A percentile compares a stretch with the other conserved stretches of the same genome.
Conservation (phyloP, 1,140 invertebrate species). For the Drosophila persimilis region DNA sequence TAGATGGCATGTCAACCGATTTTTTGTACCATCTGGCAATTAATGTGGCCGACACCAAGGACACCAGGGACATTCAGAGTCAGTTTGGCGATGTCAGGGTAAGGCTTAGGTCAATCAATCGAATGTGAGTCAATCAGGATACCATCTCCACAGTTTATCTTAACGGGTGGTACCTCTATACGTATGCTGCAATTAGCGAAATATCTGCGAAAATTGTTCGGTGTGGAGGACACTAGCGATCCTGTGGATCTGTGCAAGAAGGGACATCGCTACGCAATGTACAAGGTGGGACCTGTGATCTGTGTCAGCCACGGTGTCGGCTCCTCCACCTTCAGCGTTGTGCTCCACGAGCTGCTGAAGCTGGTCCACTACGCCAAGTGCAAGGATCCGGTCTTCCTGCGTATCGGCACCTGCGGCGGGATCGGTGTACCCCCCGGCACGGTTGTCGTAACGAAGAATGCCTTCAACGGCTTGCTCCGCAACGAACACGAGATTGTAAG, state of each 20-base stretch:
- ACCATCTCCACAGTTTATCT: constrained; percentile 90
- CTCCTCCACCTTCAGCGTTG: constrained; percentile 93
- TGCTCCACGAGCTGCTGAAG: constrained; percentile 96
- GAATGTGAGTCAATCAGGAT: neutral
- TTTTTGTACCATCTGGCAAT: constrained; percentile 94
- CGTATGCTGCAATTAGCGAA: constrained; percentile 96
- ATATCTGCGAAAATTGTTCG: constrained; percentile 92
- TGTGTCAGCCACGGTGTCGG: constrained; percentile 94
- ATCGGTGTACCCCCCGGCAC: constrained; percentile 93
- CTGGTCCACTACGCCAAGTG: constrained; percentile 95
- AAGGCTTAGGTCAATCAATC: constrained; percentile 41
- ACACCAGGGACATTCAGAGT: constrained; percentile 89
- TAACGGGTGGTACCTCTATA: constrained; percentile 96
- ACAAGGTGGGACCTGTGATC: constrained; percentile 86
- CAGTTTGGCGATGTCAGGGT: constrained; percentile 96
- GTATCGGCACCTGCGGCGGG: constrained; percentile 96
- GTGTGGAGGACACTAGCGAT: constrained; percentile 89
- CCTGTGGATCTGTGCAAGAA: constrained; percentile 92
- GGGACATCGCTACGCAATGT: constrained; percentile 94
- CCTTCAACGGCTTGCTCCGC: constrained; percentile 91
- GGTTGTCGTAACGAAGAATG: constrained; percentile 93
- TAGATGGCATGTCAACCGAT: constrained; percentile 90
- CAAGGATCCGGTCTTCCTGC: constrained; percentile 93
- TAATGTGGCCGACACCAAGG: constrained; percentile 84
- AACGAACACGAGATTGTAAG: constrained; percentile 88